A percentile compares a stretch with the other conserved stretches of the same genome.
phyloP scores from a whole-genome alignment of 2,113 vertebrate genomes.

The Urocolius indicus region DNA sequence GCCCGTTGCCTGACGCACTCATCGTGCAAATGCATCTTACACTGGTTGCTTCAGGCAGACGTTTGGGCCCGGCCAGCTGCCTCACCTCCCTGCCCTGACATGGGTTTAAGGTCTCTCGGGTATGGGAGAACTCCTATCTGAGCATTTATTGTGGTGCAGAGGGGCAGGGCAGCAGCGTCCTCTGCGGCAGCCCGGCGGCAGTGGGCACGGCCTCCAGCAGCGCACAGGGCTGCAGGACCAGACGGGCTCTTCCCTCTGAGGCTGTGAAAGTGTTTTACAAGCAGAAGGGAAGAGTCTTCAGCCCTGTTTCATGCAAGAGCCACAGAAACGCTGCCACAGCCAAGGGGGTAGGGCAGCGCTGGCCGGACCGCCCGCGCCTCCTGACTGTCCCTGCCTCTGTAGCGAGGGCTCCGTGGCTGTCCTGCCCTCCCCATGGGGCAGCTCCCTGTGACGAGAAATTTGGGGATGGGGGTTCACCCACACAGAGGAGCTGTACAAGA shows the following conservation, averaged over 20 bases:
- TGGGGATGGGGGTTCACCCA: background rate
- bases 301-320: background rate
- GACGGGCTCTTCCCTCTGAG: background rate
- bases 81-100: too few relatives aligned
- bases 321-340: background rate
- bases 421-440: background rate
- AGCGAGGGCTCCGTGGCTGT: background rate
- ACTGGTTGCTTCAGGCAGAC: too few relatives aligned
- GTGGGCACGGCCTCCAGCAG: background rate
- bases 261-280: background rate
- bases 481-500: background rate
- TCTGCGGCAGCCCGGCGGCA: too few relatives aligned
- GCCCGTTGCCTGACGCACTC: background rate
- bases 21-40: too few relatives aligned
- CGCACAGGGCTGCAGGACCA: background rate
- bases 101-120: too few relatives aligned
- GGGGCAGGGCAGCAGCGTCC: too few relatives aligned
- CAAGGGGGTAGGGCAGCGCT: rapidly evolving
- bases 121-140: too few relatives aligned
- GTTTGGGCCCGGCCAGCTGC: too few relatives aligned
- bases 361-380: background rate
- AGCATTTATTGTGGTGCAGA: too few relatives aligned
- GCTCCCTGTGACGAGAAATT: background rate
- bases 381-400: background rate
- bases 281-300: background rate